Evolutionary conservation across 2,888 invertebrate species (phyloP), one percentile per base, ranked within the genome.

Genomic region (Pollenia labialis): DNA sequence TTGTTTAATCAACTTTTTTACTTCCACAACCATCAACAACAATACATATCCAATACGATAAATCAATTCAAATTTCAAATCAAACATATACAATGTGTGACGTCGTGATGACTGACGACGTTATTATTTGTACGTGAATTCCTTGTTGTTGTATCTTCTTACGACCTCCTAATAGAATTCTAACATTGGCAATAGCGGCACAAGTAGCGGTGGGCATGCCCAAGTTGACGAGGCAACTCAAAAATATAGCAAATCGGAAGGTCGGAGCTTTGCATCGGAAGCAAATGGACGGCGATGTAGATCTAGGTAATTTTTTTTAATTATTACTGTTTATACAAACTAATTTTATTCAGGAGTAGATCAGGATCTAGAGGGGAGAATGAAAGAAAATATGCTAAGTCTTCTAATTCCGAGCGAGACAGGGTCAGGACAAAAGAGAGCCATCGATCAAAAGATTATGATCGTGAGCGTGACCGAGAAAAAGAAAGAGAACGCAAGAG

Each of bases 281-380:
- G 64, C 88, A 18, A 88, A 88, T 81, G 88, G 86, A 7, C 75
- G 89, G 0, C 88, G 88, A 62, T 85, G 85, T 79, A 87, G 87
- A 56, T 90, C 91, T 56, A 90, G 90, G 91, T 91, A 85, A 71
- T 85, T 81, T 44, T 46, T 16, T 58, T 16, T 66, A 1, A 46
- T 9, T 66, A 4, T 68, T 48, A 0, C 14, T 23, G 2, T 8
- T 23, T 4, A 60, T 50, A 58, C 40, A 46, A 58, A 60, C 94
- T 95, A 94, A 95, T 94, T 77, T 72, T 76, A 18, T 87, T 69
- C 82, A 93, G 93, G 66, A 93, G 92, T 88, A 90, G 90, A 54
- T 92, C 93, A 42, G 90, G 89, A 4, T 91, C 90, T 58, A 75
- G 72, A n/a, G 82, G 64, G 10, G 62, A 82, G 2, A 90, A 91